Base-by-base conservation (phyloP, 2,888 invertebrate genomes). In the Eustalomyia histrio region DNA sequence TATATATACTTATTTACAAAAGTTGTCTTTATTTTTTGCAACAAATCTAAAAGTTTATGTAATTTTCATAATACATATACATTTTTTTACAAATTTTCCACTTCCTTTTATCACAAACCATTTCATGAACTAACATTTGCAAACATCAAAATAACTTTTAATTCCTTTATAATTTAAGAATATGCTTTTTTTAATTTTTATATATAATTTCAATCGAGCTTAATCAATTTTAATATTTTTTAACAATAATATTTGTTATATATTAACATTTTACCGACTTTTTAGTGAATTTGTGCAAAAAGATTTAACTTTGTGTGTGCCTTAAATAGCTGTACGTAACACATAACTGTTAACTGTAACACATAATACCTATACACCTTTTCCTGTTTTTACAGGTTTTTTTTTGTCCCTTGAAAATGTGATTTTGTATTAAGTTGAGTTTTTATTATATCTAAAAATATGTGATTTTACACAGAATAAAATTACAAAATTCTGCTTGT, bases 241-340 rank as follows among this genome's bases (percentile, higher is more conserved):
- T 1, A 33, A 33, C 39, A 52, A 33, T 39, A 71, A 64, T 65
- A 50, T 14, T 65, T 43, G 1, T 35, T 4, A 57, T 57, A 33
- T 24, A 0, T 53, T 52, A 8, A 12, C 12, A 60, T 60, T 50
- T 18, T 64, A 79, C 64, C 14, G 10, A 68, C 50, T 67, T 57
- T 69, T 63, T 58, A 65, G 16, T 60, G 16, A 52, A 18, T 39
- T 39, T n/a, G 39, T 52, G 47, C 21, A 43, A 53, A 60, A 67
- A 61, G 4, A 29, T 1, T 53, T 43, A 43, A 55, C 2, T 60
- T 29, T 29, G 29, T 61, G 18, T 12, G n/a, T 53, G 17, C 60
- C 60, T 21, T 12, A 61, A 39, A 52, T 58, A 18, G 9, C 50
- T 73, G 29, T 65, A 61, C 5, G n/a, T 67, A n/a, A n/a, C n/a